Conservation (phyloP, 2,888 invertebrate genomes). For the Eurois occulta region DNA sequence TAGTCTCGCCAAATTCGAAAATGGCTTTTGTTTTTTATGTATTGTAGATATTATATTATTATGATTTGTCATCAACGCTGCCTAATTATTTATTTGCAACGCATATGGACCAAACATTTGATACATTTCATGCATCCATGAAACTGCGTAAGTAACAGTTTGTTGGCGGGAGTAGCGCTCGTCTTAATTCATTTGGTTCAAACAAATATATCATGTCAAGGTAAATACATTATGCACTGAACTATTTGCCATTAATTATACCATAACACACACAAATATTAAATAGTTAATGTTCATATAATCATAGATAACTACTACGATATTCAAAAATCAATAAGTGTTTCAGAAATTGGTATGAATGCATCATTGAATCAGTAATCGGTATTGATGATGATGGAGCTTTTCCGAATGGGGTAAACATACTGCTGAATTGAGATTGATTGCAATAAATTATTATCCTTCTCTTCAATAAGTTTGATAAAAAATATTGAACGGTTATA, state of each 20-base stretch:
- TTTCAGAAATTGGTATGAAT: slow-evolving; percentile 41
- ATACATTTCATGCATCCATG: too few relatives aligned
- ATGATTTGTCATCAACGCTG: too few relatives aligned
- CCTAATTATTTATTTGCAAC: not conserved
- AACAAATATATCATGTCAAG: not conserved
- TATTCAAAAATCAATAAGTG: not conserved
- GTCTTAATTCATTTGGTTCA: too few relatives aligned
- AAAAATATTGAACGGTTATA: not conserved
- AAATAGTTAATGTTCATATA: not conserved
- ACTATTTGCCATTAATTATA: slow-evolving; percentile 2
- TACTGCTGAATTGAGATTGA: slow-evolving; percentile 49
- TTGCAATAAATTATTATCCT: slow-evolving; percentile 31
- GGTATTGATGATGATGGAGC: slow-evolving; percentile 69
- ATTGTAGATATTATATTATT: not conserved
- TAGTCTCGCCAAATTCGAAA: too few relatives aligned
- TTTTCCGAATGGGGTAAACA: slow-evolving; percentile 35
- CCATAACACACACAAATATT: not conserved
- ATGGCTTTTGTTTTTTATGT: too few relatives aligned
- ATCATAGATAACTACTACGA: not conserved
- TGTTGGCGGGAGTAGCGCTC: too few relatives aligned
- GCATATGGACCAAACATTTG: too few relatives aligned
- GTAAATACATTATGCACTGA: not conserved
- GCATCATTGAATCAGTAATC: slow-evolving; percentile 60
- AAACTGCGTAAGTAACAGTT: too few relatives aligned
- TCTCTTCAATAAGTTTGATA: slow-evolving; percentile 19